These are phyloP conservation scores for Zaprionus nigranus DNA, from an alignment of 1,140 invertebrate species.

Conservation along the genomic window DNA sequence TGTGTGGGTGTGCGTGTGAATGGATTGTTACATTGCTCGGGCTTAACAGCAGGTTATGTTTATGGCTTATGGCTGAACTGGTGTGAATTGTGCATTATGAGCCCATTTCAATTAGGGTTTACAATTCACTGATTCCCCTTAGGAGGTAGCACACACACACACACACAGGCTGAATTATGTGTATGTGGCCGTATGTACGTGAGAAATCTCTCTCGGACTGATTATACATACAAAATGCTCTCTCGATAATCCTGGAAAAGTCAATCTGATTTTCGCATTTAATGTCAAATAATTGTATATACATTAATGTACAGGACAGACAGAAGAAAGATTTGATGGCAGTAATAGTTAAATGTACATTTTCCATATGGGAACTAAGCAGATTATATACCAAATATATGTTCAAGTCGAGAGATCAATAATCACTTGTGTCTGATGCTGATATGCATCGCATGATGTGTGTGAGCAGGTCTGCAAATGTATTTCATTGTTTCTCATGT, in stretches of 20 bases:
- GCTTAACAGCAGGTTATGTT: constrained; percentile 55
- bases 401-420: neutral
- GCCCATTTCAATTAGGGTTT: constrained; percentile 44
- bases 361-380: neutral
- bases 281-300: neutral
- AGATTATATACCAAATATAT: neutral
- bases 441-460: neutral
- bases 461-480: neutral
- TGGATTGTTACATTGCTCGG: constrained; percentile 19
- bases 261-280: neutral
- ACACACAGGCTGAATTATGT: neutral
- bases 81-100: constrained; percentile 20
- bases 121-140: neutral
- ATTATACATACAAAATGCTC: neutral
- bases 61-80: constrained; percentile 42
- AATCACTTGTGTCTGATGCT: neutral
- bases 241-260: neutral
- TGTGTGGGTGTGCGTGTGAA: constrained; percentile 21
- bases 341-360: neutral
- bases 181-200: neutral
- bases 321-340: too few species aligned
- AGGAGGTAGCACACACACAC: too few species aligned
- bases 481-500: constrained; percentile 12
- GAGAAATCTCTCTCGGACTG: neutral
- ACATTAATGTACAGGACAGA: too few species aligned